Evolutionary conservation across 2,888 invertebrate genomes (phyloP), one percentile per base, ranked within the genome.

Genomic region (Parapristionchus giblindavisi): DNA sequence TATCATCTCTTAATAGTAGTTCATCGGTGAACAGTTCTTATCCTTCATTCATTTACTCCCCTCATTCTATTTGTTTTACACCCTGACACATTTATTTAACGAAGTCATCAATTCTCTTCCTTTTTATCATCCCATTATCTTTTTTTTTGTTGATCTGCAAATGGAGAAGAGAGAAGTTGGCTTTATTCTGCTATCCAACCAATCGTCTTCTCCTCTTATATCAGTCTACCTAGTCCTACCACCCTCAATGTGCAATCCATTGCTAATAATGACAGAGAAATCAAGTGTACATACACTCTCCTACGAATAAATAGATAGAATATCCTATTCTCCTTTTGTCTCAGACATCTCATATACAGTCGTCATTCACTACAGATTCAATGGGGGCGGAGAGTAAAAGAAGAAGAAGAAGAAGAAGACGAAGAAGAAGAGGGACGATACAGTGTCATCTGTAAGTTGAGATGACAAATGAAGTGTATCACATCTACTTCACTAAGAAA

Each of bases 21-120:
- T n/a, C 6, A 54, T 14, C n/a, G 5, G 11, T 54, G n/a, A 66
- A 34, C 61, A 51, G 0, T 52, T 24, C 36, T 21, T 36, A 36
- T 36, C 52, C 43, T 24, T n/a, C 29, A n/a, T 34, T 68, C 52
- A 34, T 68, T 27, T 32, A 29, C 14, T 52, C 17, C 5, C 48
- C 11, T 5, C 68, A 52, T 68, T 68, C 68, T 68, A 68, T 68
- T 68, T 68, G 68, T 52, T 68, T 68, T 68, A 68, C 68, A 52
- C 68, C 52, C 68, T 68, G 68, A 68, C 68, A 68, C 68, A 52
- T 68, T 38, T 52, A 51, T n/a, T 68, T 68, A 68, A 52, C 68
- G 52, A 52, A 34, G 52, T 52, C 68, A 68, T 68, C 52, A 68
- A 68, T 68, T 68, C 52, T 52, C 51, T 38, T 34, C 14, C 21